Evolutionary conservation across 2,888 invertebrate species (phyloP).

Genomic region (Ectemnius cavifrons): DNA sequence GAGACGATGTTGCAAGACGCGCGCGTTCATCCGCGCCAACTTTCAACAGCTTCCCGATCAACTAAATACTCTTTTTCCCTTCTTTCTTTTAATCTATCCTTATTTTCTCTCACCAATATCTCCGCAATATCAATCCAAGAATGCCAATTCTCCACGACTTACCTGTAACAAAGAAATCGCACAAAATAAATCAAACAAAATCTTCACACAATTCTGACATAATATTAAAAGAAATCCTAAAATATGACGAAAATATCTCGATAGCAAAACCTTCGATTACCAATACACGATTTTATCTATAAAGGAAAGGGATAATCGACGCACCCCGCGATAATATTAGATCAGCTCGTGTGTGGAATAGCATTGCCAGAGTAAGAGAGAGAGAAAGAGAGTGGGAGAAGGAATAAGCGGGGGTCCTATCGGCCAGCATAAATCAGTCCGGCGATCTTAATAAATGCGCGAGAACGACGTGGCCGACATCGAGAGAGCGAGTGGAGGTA

Average conservation of each 20-base stretch:
- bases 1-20: background rate
- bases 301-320: conserved; percentile 47
- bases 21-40: too few relatives aligned
- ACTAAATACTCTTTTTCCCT: too few relatives aligned
- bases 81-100: too few relatives aligned
- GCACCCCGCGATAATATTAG: conserved; percentile 58
- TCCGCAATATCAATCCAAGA: too few relatives aligned
- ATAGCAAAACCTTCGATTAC: background rate
- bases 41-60: too few relatives aligned
- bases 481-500: conserved; percentile 21
- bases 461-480: conserved; percentile 47
- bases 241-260: too few relatives aligned
- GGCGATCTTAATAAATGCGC: conserved; percentile 76
- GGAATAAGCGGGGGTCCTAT: conserved; percentile 36
- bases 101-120: too few relatives aligned
- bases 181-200: conserved; percentile 5
- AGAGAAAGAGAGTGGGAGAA: conserved; percentile 1
- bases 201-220: background rate
- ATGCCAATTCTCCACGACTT: conserved; percentile 43
- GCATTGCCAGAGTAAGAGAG: conserved; percentile 53
- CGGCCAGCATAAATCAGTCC: conserved; percentile 73
- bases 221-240: too few relatives aligned
- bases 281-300: background rate
- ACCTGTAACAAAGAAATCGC: conserved; percentile 62
- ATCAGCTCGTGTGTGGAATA: conserved; percentile 51